Evolutionary conservation across 2,797 vertebrate species (phyloP), one percentile per base, ranked within the genome.

Genomic region (Botia kubotai): DNA sequence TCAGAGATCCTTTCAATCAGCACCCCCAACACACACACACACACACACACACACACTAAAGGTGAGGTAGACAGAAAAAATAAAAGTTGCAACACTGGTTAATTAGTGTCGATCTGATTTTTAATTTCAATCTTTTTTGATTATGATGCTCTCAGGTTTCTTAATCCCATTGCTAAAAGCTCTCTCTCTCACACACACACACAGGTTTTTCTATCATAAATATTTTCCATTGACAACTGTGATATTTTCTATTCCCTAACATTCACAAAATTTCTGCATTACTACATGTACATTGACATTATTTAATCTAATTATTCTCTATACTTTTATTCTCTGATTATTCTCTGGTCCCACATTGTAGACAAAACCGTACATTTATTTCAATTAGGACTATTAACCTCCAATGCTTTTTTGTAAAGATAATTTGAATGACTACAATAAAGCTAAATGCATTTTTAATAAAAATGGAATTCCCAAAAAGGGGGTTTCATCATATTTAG

Each of bases 81-180:
- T 83, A 13, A 82, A 80, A 68, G 48, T 67, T 26, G 60, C 53
- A 39, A 50, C 21, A 0, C 58, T 33, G 62, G 29, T 81, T 82
- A 80, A 58, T 79, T 69, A n/a, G 53, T 52, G 36, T 39, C 78
- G 65, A 83, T 72, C 77, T 77, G 16, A 74, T 73, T 85, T 66
- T 83, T 76, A 16, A 68, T 77, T 67, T 43, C 65, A 72, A 72
- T 72, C 19, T 29, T 14, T 68, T 72, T 75, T 33, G 23, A 26
- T 26, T 12, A 19, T 52, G 0, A 70, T 52, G 70, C 60, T 71
- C 12, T 79, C 52, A 46, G 63, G 29, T 67, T 79, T 75, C 21
- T 58, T 63, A 0, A 77, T 58, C 36, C 23, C 43, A 43, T 46
- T 26, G 23, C 23, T 26, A 26, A 26, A 26, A 26, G 23, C 23